Percentiles rank a stretch among this genome's conserved stretches.
These are phyloP conservation scores for Epinotia ramella DNA, from an alignment of 2,888 invertebrate species.

Conservation along the genomic window DNA sequence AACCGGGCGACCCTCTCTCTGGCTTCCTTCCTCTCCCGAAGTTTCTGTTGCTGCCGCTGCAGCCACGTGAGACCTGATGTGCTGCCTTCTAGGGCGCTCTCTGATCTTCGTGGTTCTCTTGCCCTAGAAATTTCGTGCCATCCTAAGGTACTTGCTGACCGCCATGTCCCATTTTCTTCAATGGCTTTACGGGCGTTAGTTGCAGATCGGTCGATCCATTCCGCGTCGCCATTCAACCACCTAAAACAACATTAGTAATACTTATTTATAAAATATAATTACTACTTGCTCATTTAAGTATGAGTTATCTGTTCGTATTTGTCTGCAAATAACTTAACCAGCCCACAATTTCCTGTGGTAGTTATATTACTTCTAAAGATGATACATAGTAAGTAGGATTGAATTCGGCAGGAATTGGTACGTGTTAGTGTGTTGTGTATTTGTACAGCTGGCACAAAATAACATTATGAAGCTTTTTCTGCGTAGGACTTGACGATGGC, in stretches of 20 bases:
- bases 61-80: constrained; percentile 89
- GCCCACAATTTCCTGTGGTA: background rate
- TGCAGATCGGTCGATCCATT: constrained; percentile 74
- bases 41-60: constrained; percentile 92
- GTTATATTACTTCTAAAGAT: background rate
- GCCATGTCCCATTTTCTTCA: constrained; percentile 75
- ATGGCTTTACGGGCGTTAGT: constrained; percentile 66
- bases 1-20: constrained; percentile 89
- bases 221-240: constrained; percentile 78
- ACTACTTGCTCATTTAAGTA: background rate
- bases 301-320: background rate
- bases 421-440: constrained; percentile 20
- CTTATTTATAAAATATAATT: background rate
- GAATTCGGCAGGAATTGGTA: background rate
- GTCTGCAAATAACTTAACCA: constrained; percentile 1
- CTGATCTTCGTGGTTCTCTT: constrained; percentile 75
- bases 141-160: constrained; percentile 74
- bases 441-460: constrained; percentile 32
- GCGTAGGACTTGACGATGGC: constrained; percentile 42
- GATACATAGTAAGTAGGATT: background rate
- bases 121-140: constrained; percentile 73
- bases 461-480: constrained; percentile 29
- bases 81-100: constrained; percentile 71
- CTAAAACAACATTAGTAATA: constrained; percentile 59
- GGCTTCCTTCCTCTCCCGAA: constrained; percentile 90